These are phyloP conservation scores for Asteroscopus sphinx DNA, from an alignment of 2,888 invertebrate genomes.

Conservation along the genomic window DNA sequence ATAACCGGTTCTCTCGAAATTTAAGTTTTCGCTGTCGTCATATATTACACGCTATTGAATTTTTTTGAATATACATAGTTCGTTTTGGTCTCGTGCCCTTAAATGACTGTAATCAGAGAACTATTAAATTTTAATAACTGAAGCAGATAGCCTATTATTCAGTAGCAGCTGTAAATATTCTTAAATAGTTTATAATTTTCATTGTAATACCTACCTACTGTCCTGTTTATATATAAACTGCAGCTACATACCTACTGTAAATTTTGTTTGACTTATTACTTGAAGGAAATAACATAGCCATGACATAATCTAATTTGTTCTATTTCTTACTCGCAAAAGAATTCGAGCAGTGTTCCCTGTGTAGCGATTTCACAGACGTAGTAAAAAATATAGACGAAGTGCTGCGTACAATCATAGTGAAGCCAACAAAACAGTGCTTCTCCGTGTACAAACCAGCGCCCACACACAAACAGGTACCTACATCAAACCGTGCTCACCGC, in stretches of 20 bases:
- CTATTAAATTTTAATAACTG: constrained; percentile 45
- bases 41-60: constrained; percentile 71
- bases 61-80: constrained; percentile 67
- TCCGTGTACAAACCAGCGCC: too few species aligned
- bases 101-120: constrained; percentile 39
- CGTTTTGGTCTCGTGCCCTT: constrained; percentile 71
- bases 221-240: too few species aligned
- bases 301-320: constrained; percentile 43
- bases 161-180: too few species aligned
- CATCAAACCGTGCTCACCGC: too few species aligned
- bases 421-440: too few species aligned
- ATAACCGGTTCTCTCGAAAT: constrained; percentile 72
- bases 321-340: constrained; percentile 44
- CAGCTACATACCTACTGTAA: neutral
- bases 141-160: constrained; percentile 17
- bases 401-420: too few species aligned
- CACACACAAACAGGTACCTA: too few species aligned
- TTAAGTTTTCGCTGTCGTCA: constrained; percentile 66
- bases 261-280: constrained; percentile 9
- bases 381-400: too few species aligned
- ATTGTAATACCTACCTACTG: neutral
- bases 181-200: constrained; percentile 30
- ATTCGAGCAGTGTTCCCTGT: constrained; percentile 42
- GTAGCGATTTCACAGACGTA: too few species aligned
- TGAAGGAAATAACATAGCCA: constrained; percentile 13